These are phyloP conservation scores for Tiliqua scincoides DNA, from an alignment of 2,113 vertebrate genomes.

Conservation along the genomic window DNA sequence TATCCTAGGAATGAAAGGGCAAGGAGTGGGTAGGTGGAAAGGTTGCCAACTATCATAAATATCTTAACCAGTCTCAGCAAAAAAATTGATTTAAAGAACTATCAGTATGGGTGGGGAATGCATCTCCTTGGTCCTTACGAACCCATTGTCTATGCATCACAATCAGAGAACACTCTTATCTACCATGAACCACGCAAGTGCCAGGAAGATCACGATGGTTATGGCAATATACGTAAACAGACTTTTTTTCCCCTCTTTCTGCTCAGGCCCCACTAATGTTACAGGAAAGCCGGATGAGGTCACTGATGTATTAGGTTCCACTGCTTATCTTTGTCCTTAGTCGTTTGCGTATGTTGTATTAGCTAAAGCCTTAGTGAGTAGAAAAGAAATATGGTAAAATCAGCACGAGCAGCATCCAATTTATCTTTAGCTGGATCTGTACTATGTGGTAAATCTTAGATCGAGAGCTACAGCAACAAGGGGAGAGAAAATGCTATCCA, in stretches of 20 bases:
- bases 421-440: not conserved
- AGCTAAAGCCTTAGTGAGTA: not conserved
- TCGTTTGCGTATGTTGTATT: not conserved
- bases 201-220: not conserved
- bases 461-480: not conserved
- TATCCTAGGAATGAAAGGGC: slow-evolving; percentile 31
- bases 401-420: not conserved
- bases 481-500: too few species aligned
- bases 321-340: not conserved
- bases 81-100: not conserved
- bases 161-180: not conserved
- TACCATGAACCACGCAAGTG: not conserved
- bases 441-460: not conserved
- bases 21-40: not conserved
- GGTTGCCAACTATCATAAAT: not conserved
- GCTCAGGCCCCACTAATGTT: too few species aligned
- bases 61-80: not conserved
- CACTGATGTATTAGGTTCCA: not conserved
- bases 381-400: not conserved
- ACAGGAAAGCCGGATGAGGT: not conserved
- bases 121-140: not conserved
- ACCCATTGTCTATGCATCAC: not conserved
- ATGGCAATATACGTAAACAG: not conserved
- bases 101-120: not conserved
- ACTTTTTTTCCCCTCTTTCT: too few species aligned